Base-by-base conservation (phyloP, 2,888 invertebrate genomes). In the Amphipyra tragopoginis region DNA sequence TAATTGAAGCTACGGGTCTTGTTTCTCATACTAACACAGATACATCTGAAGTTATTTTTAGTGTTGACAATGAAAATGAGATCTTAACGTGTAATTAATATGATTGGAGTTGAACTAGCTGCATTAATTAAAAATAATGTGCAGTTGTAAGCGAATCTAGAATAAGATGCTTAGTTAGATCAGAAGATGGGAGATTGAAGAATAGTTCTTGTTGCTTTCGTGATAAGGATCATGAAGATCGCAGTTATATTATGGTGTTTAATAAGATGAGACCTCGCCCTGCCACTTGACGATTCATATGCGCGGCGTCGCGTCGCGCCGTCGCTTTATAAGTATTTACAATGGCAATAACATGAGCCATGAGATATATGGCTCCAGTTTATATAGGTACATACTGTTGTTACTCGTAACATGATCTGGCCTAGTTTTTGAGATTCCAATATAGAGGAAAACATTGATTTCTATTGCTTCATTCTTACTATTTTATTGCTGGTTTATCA, bases 91-190 rank as follows among this genome's bases (percentile, higher is more conserved):
- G 75, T 77, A 86, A 87, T 87, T 86, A 87, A 87, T 86, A 88
- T 79, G 85, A 85, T 81, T 85, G 80, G 84, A 87, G 86, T 85
- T 88, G 79, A 84, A 82, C 79, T 79, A 79, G 80, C 81, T 78
- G 79, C 67, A 71, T 80, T 83, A 85, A 86, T 87, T 80, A 86
- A 84, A 84, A 82, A 77, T 82, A 84, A 87, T 82, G 80, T 84
- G 81, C 77, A 80, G 74, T 82, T 80, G 79, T 76, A 68, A 78
- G 71, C 72, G 68, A 79, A 80, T 75, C 81, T 81, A 81, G 77
- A 82, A 77, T 80, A 62, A 65, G 65, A 59, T 65, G 50, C 72
- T 50, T 33, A 55, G 15, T 54, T 64, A 52, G 34, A 34, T 52
- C n/a, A 45, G 34, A 7, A 14, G n/a, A 5, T 7, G 38, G 10